phyloP scores from a whole-genome alignment of 1,140 invertebrate species.

The Argopecten irradians region DNA sequence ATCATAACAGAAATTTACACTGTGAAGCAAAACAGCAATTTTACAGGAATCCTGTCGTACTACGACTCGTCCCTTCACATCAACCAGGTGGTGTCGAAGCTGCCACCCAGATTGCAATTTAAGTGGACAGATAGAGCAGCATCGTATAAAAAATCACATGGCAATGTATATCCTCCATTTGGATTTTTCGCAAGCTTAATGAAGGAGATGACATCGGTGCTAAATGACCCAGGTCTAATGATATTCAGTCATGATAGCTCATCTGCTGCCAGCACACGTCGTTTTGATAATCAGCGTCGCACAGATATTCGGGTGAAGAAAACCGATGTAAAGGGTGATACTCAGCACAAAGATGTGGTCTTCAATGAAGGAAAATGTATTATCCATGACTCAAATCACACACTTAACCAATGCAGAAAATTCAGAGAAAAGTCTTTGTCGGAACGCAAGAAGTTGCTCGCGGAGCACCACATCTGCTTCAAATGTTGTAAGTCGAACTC shows the following conservation, averaged over 20 bases:
- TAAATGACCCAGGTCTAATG: conserved; percentile 4
- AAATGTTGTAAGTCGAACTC: background rate
- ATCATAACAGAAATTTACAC: background rate
- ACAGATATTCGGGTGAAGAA: background rate
- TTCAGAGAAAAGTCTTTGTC: conserved; percentile 1
- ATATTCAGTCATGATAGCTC: background rate
- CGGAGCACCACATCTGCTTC: background rate
- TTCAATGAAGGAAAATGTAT: conserved; percentile 13
- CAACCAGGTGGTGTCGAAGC: background rate
- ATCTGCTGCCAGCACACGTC: background rate
- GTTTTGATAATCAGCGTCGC: background rate
- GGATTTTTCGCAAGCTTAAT: background rate
- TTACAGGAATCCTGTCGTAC: background rate
- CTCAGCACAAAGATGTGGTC: background rate
- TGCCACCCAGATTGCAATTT: background rate
- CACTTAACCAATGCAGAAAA: conserved; percentile 29
- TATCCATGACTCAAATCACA: conserved; percentile 23
- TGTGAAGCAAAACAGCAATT: background rate
- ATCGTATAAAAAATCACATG: background rate
- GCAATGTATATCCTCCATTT: background rate
- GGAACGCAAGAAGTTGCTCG: background rate
- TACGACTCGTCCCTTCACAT: background rate
- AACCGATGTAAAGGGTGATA: conserved; percentile 12
- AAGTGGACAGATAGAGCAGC: conserved; percentile 25
- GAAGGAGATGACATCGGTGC: background rate